Conservation (phyloP, 1,140 invertebrate genomes). For the Rhopalosiphum maidis region DNA sequence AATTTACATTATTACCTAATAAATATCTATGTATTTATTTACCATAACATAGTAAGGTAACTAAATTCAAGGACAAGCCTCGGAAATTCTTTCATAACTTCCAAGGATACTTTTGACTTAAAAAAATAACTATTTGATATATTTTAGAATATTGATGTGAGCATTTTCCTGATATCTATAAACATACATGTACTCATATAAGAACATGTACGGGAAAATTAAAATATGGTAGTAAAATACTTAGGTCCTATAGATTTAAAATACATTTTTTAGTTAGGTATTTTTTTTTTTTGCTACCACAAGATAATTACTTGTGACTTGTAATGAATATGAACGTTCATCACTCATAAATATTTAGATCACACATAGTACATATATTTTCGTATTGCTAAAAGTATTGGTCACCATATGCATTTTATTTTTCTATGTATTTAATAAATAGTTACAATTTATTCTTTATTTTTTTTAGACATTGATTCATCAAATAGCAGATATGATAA, state of each 20-base stretch:
- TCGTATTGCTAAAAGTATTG: not conserved
- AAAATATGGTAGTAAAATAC: no score
- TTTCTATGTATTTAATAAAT: not conserved
- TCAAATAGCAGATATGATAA: constrained; percentile 49
- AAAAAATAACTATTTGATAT: not conserved
- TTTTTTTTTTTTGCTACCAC: not conserved
- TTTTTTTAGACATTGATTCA: constrained; percentile 49
- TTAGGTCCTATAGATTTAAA: no score
- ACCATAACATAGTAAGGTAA: not conserved
- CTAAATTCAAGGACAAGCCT: not conserved
- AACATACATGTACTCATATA: no score
- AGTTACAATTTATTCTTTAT: not conserved
- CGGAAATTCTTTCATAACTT: not conserved
- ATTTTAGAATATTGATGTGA: not conserved
- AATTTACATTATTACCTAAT: not conserved
- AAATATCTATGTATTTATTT: no score
- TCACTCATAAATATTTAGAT: not conserved
- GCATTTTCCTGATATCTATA: no score
- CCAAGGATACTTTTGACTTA: not conserved
- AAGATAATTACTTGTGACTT: not conserved
- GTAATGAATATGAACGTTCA: no score
- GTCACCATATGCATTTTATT: not conserved
- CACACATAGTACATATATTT: not conserved
- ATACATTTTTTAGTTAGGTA: no score
- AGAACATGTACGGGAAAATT: no score